Conservation (phyloP, 2,888 invertebrate genomes). For the Liopterus haemorrhoidalis region DNA sequence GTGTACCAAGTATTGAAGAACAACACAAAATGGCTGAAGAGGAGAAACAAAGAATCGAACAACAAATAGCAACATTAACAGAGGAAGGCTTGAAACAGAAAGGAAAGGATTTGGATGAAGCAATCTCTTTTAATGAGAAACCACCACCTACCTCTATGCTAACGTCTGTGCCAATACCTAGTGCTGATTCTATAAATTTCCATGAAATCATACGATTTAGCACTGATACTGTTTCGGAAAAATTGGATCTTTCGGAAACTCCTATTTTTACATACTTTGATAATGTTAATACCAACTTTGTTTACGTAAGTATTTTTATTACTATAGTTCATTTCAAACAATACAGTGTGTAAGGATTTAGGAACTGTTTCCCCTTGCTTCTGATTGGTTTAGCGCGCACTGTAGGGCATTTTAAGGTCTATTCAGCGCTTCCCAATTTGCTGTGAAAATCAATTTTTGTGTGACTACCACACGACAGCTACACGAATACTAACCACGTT, state of each 20-base stretch:
- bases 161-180: constrained; percentile 69
- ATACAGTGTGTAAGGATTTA: too few species aligned
- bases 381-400: too few species aligned
- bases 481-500: too few species aligned
- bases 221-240: constrained; percentile 44
- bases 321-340: too few species aligned
- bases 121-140: constrained; percentile 70
- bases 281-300: constrained; percentile 75
- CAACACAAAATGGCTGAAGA: constrained; percentile 62
- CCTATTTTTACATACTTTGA: constrained; percentile 74
- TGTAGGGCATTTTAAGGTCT: too few species aligned
- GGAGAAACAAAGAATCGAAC: constrained; percentile 65
- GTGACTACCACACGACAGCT: too few species aligned
- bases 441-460: too few species aligned
- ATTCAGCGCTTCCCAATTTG: too few species aligned
- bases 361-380: too few species aligned
- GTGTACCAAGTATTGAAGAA: constrained; percentile 59
- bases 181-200: constrained; percentile 65
- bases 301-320: constrained; percentile 64
- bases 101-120: constrained; percentile 56
- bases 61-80: constrained; percentile 61
- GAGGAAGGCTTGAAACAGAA: constrained; percentile 62
- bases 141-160: constrained; percentile 67
- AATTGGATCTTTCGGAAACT: constrained; percentile 55
- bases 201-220: constrained; percentile 50